A percentile compares a stretch with the other conserved stretches of the same genome.
phyloP scores from a whole-genome alignment of 1,140 invertebrate genomes.

The Hesperophylax magnus region DNA sequence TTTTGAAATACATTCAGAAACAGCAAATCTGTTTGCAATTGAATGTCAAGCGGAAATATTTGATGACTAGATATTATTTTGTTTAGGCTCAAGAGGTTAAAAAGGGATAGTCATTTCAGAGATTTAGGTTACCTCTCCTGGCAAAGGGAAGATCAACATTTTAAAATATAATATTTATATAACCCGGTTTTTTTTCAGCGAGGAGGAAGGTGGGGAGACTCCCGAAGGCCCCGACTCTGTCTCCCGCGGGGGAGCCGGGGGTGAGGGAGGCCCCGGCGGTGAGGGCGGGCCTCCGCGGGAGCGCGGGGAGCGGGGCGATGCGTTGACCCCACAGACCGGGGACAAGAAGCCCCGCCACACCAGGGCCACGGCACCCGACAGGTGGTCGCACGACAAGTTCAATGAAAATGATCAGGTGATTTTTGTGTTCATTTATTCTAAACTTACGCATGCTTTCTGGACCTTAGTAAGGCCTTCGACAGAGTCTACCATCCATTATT shows the following conservation, averaged over 20 bases:
- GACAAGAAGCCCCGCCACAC: constrained; percentile 9
- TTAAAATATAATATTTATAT: no score
- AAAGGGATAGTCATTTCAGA: no score
- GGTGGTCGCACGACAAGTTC: constrained; percentile 93
- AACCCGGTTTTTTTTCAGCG: background rate
- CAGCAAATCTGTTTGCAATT: no score
- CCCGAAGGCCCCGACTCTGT: constrained; percentile 29
- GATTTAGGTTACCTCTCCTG: no score
- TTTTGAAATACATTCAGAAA: no score
- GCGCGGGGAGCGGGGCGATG: constrained; percentile 50
- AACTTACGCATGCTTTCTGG: background rate
- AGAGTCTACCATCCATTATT: no score
- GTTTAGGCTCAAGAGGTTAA: no score
- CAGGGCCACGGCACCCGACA: constrained; percentile 62
- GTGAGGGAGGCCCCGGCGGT: no score
- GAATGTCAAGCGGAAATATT: no score
- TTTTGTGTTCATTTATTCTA: background rate
- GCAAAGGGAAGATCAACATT: no score
- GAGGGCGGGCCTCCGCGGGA: constrained; percentile 50
- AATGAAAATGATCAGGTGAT: constrained; percentile 78
- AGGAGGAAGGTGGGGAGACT: constrained; percentile 55
- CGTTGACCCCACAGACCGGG: constrained; percentile 48
- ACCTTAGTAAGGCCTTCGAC: background rate
- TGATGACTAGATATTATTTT: no score
- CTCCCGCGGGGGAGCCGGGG: no score